Percentiles rank a stretch among this genome's conserved stretches.
Conservation (phyloP, 30 jellyfish, hydroid and myxozoan species). For the Aurelia sp. region DNA sequence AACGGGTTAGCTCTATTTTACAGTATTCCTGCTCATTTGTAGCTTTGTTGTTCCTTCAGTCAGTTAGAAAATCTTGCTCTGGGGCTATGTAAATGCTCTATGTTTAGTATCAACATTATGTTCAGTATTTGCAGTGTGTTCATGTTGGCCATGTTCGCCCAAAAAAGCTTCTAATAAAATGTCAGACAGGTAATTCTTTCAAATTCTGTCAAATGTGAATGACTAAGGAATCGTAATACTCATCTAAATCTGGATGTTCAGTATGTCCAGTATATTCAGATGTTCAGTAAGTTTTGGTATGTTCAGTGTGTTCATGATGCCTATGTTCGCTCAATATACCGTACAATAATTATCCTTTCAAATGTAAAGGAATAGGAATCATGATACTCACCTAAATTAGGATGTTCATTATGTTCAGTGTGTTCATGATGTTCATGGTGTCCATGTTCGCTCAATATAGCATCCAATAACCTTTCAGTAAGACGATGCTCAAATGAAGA, state of each 20-base stretch:
- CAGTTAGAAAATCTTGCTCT: too few relatives aligned
- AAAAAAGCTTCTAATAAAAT: slow-evolving; percentile 81
- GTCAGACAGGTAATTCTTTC: slow-evolving; percentile 79
- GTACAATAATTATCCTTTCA: too few relatives aligned
- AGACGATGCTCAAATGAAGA: slow-evolving; percentile 82
- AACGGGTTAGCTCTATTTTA: too few relatives aligned
- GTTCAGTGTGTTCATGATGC: not conserved
- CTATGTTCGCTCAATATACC: too few relatives aligned
- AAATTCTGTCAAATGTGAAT: slow-evolving; percentile 62
- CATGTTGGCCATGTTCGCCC: slow-evolving; percentile 52
- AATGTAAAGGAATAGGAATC: too few relatives aligned
- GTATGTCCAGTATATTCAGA: slow-evolving; percentile 38
- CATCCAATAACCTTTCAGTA: slow-evolving; percentile 92
- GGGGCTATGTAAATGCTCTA: too few relatives aligned
- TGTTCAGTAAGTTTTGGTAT: not conserved
- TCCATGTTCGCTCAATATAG: slow-evolving; percentile 65
- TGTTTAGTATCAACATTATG: too few relatives aligned
- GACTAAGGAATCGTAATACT: too few relatives aligned
- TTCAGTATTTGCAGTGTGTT: not conserved
- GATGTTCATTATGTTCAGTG: slow-evolving; percentile 59
- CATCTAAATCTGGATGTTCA: not conserved
- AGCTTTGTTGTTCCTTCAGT: too few relatives aligned
- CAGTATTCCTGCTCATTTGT: too few relatives aligned
- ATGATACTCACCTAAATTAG: slow-evolving; percentile 53
- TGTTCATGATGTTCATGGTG: slow-evolving; percentile 35